phyloP scores from a whole-genome alignment of 2,113 vertebrate species.

The Elachura formosa region DNA sequence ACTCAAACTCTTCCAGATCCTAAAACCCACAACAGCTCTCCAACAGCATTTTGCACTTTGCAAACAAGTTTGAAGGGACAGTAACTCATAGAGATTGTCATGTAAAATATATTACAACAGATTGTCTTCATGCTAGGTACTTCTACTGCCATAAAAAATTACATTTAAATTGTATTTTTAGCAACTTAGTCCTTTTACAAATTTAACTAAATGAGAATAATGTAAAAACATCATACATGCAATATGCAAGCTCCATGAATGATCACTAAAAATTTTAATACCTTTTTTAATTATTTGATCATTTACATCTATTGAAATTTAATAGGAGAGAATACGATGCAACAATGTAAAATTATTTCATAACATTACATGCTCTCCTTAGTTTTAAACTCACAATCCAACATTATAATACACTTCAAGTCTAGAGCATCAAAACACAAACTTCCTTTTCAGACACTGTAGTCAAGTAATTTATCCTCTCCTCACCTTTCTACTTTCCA shows the following conservation, averaged over 20 bases:
- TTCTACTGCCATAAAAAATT: not conserved
- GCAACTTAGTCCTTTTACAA: not conserved
- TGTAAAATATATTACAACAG: not conserved
- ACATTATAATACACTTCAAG: not conserved
- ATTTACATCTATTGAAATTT: not conserved
- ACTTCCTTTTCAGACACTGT: not conserved
- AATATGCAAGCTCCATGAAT: not conserved
- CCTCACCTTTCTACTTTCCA: not conserved
- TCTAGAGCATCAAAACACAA: not conserved
- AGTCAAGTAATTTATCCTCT: not conserved
- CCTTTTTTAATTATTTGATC: not conserved
- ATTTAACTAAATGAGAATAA: not conserved
- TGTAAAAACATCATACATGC: not conserved
- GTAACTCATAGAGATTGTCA: not conserved
- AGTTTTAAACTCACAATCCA: not conserved
- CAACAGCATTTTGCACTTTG: not conserved
- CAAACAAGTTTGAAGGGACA: not conserved
- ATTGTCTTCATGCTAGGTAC: not conserved
- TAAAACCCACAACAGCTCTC: not conserved
- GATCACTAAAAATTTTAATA: not conserved
- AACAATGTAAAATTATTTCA: not conserved
- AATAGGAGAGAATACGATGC: not conserved
- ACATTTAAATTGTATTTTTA: not conserved
- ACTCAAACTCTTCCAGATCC: not conserved
- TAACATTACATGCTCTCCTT: not conserved